phyloP scores from a whole-genome alignment of 53 echinoderm and acorn worm genomes.

The Holothuria leucospilota region DNA sequence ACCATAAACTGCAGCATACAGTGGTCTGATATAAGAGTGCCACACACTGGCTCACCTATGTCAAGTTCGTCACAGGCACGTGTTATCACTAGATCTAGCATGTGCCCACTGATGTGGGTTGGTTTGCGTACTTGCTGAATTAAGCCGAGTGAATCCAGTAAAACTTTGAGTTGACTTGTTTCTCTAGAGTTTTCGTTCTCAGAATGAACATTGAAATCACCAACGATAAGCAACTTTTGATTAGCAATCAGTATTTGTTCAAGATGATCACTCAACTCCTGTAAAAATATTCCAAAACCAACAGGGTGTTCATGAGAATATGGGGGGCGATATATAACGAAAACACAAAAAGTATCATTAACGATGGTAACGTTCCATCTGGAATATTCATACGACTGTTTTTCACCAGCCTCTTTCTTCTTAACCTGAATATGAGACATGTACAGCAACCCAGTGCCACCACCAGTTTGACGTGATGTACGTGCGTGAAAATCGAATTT shows the following conservation, averaged over 20 bases:
- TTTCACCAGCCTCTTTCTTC: neutral
- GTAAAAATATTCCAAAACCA: conserved; percentile 25
- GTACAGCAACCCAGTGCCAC: conserved; percentile 24
- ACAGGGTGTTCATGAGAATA: neutral
- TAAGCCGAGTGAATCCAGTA: neutral
- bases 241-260: conserved; percentile 21
- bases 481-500: conserved; percentile 15
- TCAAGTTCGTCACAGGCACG: too few species aligned
- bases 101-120: too few species aligned
- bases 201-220: conserved; percentile 39
- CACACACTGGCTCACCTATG: too few species aligned
- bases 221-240: conserved; percentile 27
- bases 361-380: conserved; percentile 5
- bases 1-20: too few species aligned
- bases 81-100: too few species aligned
- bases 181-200: conserved; percentile 8
- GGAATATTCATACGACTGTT: conserved; percentile 38
- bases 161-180: neutral
- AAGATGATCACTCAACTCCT: conserved; percentile 17
- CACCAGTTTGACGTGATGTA: conserved; percentile 15
- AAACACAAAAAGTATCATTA: conserved; percentile 7
- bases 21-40: too few species aligned
- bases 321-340: conserved; percentile 32
- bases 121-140: too few species aligned
- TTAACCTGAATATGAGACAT: neutral